Evolutionary conservation across 2,797 vertebrate genomes (phyloP).

Genomic region (Prunella strophiata): DNA sequence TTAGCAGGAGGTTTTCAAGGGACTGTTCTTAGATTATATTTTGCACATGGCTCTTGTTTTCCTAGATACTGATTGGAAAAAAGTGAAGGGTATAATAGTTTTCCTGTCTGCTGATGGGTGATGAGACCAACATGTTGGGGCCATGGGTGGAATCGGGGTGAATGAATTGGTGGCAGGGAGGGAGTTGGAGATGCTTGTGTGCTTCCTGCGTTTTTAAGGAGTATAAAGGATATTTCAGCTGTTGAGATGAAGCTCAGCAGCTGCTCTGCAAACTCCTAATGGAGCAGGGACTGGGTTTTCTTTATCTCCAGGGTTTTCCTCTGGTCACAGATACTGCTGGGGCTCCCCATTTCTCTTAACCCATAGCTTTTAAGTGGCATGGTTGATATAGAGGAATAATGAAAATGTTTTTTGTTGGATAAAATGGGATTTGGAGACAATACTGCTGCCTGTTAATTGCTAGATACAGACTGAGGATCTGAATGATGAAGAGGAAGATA

Average conservation of each 20-base stretch:
- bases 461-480: not conserved
- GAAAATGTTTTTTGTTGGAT: not conserved
- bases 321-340: not conserved
- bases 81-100: not conserved
- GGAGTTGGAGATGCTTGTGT: not conserved
- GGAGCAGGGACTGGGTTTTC: not conserved
- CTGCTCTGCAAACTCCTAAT: constrained; percentile 20
- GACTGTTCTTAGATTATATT: not conserved
- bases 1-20: constrained; percentile 5
- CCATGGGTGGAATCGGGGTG: not conserved
- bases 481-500: not conserved
- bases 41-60: not conserved
- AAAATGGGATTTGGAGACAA: not conserved
- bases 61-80: not conserved
- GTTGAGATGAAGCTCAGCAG: constrained; percentile 47
- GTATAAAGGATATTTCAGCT: not conserved
- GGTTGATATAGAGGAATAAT: not conserved
- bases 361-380: not conserved
- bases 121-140: not conserved
- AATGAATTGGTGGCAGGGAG: not conserved
- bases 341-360: not conserved
- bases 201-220: not conserved
- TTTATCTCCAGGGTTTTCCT: not conserved
- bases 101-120: not conserved
- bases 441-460: not conserved